Percentiles rank a stretch among this genome's conserved stretches.
Conservation (phyloP, 1,140 invertebrate genomes). For the Sesamia nonagrioides region DNA sequence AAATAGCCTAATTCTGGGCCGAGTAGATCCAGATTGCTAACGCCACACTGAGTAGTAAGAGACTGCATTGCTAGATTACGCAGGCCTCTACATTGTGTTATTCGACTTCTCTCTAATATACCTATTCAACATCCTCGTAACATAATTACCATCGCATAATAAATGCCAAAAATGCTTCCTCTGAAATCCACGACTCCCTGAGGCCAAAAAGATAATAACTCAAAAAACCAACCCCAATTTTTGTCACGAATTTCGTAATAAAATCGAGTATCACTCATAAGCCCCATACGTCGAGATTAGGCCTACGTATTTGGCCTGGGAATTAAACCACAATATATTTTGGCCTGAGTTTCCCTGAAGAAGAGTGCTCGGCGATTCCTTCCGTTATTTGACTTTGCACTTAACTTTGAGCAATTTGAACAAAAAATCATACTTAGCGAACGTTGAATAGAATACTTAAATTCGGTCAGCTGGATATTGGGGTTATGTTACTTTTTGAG, state of each 20-base stretch:
- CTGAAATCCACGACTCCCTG: neutral
- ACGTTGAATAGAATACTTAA: conserved; percentile 14
- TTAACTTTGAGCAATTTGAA: conserved; percentile 34
- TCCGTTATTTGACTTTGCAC: conserved; percentile 35
- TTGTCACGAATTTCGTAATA: conserved; percentile 32
- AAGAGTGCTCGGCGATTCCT: conserved; percentile 5
- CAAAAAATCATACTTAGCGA: conserved; percentile 32
- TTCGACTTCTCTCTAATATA: neutral
- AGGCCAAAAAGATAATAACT: conserved; percentile 17
- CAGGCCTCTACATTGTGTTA: no score
- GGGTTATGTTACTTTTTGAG: conserved; percentile 21
- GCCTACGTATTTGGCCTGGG: conserved; percentile 26
- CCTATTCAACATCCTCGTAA: conserved; percentile 8
- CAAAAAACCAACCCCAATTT: conserved; percentile 33
- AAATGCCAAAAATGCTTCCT: neutral
- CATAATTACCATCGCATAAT: neutral
- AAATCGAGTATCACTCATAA: conserved; percentile 30
- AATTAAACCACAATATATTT: conserved; percentile 35
- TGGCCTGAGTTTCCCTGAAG: neutral
- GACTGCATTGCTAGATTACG: no score
- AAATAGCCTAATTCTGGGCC: no score
- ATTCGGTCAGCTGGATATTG: conserved; percentile 27
- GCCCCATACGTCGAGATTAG: conserved; percentile 21
- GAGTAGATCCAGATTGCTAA: no score
- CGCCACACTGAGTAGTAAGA: no score